Evolutionary conservation across 2,888 invertebrate species (phyloP), one percentile per base, ranked within the genome.

Genomic region (Lasioglossum malachurum): DNA sequence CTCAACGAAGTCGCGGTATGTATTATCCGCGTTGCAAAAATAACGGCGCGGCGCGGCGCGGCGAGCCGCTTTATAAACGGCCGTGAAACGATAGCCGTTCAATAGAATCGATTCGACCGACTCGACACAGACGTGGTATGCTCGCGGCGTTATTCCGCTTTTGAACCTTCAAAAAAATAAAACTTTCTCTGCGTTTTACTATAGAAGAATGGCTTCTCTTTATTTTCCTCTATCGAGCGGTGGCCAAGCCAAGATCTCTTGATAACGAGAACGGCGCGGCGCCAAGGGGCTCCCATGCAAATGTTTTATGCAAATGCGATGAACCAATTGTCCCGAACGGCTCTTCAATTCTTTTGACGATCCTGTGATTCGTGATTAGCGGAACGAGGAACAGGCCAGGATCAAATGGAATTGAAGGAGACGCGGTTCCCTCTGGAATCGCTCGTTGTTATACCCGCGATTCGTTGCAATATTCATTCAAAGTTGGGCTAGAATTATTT

Each of bases 1-100:
- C 89, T 89, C 75, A 90, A 91, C 90, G 84, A 90, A 91, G 89
- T 89, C 91, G 88, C 91, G 90, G 93, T 90, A 89, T 91, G 93
- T 90, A 89, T 91, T 92, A 88, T 75, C 87, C 90, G 84, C 64
- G 71, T 80, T 79, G 89, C 93, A 93, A 91, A 92, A 93, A 93
- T 94, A 94, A 88, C 71, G 35, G 72, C 82, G 78, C n/a, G n/a
- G n/a, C n/a, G n/a, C n/a, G n/a, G n/a, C n/a, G n/a, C n/a, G n/a
- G 72, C 82, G 78, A 89, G 79, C 80, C 87, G 88, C 83, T 89
- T 88, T 88, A 89, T 77, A 80, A 87, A 79, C 83, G 87, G 75
- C 86, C 83, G 57, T 74, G 57, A 82, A 81, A 83, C 83, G 76
- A 76, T 78, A 38, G 41, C 35, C 71, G 71, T 72, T 79, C 78